Base-by-base conservation (phyloP, 2,888 invertebrate genomes). In the Cremastinae sp. region DNA sequence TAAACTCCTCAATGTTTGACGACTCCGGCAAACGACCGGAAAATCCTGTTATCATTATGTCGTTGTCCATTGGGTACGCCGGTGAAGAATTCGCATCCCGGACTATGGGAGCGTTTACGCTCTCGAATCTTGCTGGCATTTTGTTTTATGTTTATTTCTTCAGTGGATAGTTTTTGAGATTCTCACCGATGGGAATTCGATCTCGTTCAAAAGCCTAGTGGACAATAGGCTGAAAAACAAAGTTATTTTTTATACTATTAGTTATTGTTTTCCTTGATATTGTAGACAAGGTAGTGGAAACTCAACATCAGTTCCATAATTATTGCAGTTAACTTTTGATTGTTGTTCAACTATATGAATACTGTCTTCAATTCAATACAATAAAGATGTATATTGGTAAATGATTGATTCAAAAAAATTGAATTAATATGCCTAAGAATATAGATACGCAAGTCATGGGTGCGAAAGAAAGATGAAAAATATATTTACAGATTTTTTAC, bases 21-120 rank as follows among this genome's bases (percentile, higher is more conserved):
- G 96, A 96, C 91, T 98, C 97, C 9, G 99, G 99, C 83, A 98
- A 92, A 80, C 98, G 94, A 71, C 95, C 96, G 69, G 96, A 96
- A 83, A 97, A 92, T 16, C 97, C 97, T 58, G 94, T 93, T 85
- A 97, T 94, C 83, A 96, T 96, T 83, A 97, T 92, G 74, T 94
- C 94, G 79, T 94, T 94, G 56, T 91, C 91, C 64, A 87, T 81
- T 37, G 68, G 78, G 78, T 86, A 83, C n/a, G 86, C n/a, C n/a
- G n/a, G n/a, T 3, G 79, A n/a, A 0, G 83, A 81, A 2, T 80
- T 72, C n/a, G 84, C 82, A 22, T 88, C 85, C 10, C 85, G 83
- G 18, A 81, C 84, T 59, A 85, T 82, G 0, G 89, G 90, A 35
- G 87, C 88, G 75, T 90, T 90, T 65, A 91, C 91, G 79, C 92